Evolutionary conservation across 2,113 vertebrate species (phyloP).

Genomic region (Eptesicus fuscus): DNA sequence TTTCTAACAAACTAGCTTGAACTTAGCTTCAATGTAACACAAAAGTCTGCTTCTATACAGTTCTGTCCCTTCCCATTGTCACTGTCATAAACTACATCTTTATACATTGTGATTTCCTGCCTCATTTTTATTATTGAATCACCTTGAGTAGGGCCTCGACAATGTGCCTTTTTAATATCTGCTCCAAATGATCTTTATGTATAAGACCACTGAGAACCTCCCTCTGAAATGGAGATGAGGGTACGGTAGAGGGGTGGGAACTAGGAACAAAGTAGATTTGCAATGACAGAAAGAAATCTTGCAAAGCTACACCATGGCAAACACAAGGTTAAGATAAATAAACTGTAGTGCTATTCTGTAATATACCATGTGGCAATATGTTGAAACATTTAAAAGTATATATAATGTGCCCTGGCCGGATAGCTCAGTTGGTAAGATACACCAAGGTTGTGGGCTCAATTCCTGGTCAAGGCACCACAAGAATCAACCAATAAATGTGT

Average conservation of each 20-base stretch:
- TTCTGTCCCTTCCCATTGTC: background rate
- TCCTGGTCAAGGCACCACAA: too few species aligned
- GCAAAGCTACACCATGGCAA: background rate
- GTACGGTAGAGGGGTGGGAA: background rate
- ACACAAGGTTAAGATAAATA: background rate
- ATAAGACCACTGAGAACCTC: background rate
- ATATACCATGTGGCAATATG: background rate
- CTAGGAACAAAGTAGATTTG: background rate
- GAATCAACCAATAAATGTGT: too few species aligned
- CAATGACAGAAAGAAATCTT: background rate
- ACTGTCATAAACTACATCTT: background rate
- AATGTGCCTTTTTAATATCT: background rate
- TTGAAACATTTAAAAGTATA: background rate
- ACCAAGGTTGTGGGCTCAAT: too few species aligned
- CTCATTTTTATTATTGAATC: background rate
- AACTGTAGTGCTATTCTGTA: background rate
- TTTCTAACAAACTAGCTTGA: background rate
- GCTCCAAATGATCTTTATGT: background rate
- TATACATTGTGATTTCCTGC: background rate
- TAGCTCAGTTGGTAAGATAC: too few species aligned
- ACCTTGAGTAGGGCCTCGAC: background rate
- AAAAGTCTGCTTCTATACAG: background rate
- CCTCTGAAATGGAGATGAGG: background rate
- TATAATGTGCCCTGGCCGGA: too few species aligned
- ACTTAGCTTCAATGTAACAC: background rate